These are phyloP conservation scores for Pteromalus puparum DNA, from an alignment of 1,140 invertebrate genomes.

Conservation along the genomic window DNA sequence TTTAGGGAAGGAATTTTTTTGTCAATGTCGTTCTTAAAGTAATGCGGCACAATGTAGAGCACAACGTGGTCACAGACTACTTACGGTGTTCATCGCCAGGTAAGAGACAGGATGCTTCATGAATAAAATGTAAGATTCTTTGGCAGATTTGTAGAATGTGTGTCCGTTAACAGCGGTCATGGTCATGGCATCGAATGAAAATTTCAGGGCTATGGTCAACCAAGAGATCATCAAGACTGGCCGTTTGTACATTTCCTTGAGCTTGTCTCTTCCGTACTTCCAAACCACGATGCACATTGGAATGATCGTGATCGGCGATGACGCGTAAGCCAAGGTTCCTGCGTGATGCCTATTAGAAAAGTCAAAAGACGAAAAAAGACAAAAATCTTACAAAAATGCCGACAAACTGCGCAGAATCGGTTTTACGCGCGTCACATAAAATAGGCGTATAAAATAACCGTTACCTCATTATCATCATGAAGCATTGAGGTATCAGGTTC, in stretches of 20 bases:
- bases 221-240: conserved; percentile 9
- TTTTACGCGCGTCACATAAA: background rate
- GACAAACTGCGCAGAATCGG: too few relatives aligned
- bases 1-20: background rate
- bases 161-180: conserved; percentile 19
- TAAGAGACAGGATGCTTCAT: background rate
- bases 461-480: conserved; percentile 3
- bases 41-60: too few relatives aligned
- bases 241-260: conserved; percentile 11
- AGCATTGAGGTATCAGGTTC: background rate
- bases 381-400: too few relatives aligned
- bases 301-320: background rate
- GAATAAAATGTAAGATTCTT: conserved; percentile 13
- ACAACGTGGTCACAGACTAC: background rate
- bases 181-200: conserved; percentile 15
- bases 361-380: too few relatives aligned
- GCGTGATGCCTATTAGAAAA: background rate
- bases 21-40: too few relatives aligned
- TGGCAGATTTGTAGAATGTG: conserved; percentile 18
- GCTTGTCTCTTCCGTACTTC: background rate
- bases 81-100: conserved; percentile 16
- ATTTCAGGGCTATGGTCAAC: background rate
- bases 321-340: conserved; percentile 18
- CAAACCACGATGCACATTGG: background rate
- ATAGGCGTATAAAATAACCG: background rate